Evolutionary conservation across 2,797 vertebrate genomes (phyloP).

Genomic region (Pseudotriccus pelzelni): DNA sequence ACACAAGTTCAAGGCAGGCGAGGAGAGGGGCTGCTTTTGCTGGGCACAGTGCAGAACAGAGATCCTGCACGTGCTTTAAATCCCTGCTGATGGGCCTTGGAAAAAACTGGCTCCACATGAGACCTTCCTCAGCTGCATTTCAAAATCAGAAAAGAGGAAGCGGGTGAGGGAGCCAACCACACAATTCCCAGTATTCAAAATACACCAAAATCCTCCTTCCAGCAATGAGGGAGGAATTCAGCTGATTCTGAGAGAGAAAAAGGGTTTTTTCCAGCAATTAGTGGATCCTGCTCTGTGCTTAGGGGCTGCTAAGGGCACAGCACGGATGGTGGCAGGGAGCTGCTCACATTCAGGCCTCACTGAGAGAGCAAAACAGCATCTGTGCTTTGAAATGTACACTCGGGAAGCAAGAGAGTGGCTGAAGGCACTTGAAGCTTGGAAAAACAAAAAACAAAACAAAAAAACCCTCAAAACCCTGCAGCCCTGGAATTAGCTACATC

Average conservation of each 20-base stretch:
- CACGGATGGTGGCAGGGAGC: not conserved
- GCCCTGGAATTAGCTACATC: slow-evolving; percentile 44
- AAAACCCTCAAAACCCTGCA: not conserved
- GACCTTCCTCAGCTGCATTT: not conserved
- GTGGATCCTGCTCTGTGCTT: not conserved
- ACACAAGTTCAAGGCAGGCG: not conserved
- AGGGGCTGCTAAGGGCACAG: not conserved
- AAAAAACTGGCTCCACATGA: not conserved
- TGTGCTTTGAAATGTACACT: slow-evolving; percentile 7
- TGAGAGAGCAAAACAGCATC: slow-evolving; percentile 22
- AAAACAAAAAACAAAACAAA: not conserved
- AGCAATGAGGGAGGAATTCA: not conserved
- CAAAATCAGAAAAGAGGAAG: not conserved
- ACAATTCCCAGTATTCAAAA: not conserved
- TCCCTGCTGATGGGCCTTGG: not conserved
- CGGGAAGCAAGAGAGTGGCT: not conserved
- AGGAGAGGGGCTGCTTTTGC: not conserved
- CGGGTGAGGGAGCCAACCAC: not conserved
- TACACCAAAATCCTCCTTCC: not conserved
- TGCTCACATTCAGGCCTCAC: not conserved
- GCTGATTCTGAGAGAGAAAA: not conserved
- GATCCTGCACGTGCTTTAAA: not conserved
- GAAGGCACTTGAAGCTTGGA: not conserved
- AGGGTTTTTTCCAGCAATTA: not conserved
- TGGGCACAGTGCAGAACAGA: not conserved